Percentiles rank a stretch among this genome's conserved stretches.
Evolutionary conservation across 1,140 invertebrate genomes (phyloP).

Genomic region (Leptonema lineaticorne): DNA sequence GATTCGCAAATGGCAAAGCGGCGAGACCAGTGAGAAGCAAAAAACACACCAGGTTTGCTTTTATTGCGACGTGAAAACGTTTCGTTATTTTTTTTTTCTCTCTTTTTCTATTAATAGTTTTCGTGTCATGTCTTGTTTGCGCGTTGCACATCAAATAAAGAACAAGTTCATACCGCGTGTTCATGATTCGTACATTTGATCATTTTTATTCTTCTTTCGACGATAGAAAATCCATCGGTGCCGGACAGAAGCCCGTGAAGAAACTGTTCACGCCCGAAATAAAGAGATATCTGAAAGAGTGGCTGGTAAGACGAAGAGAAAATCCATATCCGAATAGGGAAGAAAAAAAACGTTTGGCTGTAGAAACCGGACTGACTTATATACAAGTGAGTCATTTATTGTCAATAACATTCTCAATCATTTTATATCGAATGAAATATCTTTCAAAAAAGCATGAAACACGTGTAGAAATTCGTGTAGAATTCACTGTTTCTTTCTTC

Average conservation of each 20-base stretch:
- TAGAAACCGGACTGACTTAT: conserved; percentile 69
- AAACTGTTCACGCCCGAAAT: conserved; percentile 73
- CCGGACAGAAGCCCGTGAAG: conserved; percentile 63
- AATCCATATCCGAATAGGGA: conserved; percentile 73
- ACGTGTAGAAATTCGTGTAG: too few relatives aligned
- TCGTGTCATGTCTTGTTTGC: background rate
- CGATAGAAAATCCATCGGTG: conserved; percentile 57
- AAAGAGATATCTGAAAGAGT: conserved; percentile 69
- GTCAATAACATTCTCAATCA: too few relatives aligned
- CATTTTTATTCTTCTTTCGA: background rate
- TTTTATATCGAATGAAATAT: too few relatives aligned
- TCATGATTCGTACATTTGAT: too few relatives aligned
- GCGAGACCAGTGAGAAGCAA: conserved; percentile 60
- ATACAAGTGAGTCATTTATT: conserved; percentile 62
- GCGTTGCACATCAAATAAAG: background rate
- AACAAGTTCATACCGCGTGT: too few relatives aligned
- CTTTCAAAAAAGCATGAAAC: too few relatives aligned
- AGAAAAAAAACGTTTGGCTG: conserved; percentile 67
- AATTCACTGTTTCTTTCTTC: too few relatives aligned
- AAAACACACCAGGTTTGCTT: conserved; percentile 56
- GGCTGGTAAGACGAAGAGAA: conserved; percentile 67
- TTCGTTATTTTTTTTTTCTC: background rate
- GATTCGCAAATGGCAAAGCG: conserved; percentile 49
- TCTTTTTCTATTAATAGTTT: background rate
- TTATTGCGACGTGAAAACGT: too few relatives aligned